Base-by-base conservation (phyloP, 1,140 invertebrate species). In the Caenorhabditis tropicalis region DNA sequence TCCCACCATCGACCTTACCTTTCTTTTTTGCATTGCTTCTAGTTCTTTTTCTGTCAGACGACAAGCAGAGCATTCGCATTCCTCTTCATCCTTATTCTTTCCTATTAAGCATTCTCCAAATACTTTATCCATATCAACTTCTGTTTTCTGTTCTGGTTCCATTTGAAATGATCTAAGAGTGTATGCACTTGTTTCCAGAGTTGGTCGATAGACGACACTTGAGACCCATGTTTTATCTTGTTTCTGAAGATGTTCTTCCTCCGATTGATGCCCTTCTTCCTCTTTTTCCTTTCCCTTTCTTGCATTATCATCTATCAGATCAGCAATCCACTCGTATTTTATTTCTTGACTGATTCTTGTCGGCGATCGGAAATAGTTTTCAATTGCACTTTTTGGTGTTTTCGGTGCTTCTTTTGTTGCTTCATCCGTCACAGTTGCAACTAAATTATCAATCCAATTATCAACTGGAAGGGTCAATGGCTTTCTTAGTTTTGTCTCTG, bases 281-380 rank as follows among this genome's bases (percentile, higher is more conserved):
- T 39, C 31, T 19, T 65, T 31, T 65, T 10, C 12, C 4, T 16
- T n/a, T 3, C 1, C 9, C 58, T 74, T 74, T 12, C 24, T 46
- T 24, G 3, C 36, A 24, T 43, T n/a, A 43, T 74, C 65, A 43
- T n/a, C 65, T 43, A 74, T 43, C 36, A 74, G 7, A 12, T 74
- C n/a, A 2, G 65, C 65, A 3, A 74, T 36, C 65, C 65, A 74
- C 15, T 74, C 65, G 27, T 74, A 74, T 24, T 74, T 74, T 7
- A 74, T 74, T n/a, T 74, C 65, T 24, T 74, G 65, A 46, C 65
- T 74, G 16, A 74, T 74, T 74, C 65, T 74, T 31, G 65, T 74
- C 43, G 65, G 65, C 27, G 65, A 74, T 74, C 33, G 33, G n/a
- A 36, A 74, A 24, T 74, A 74, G 65, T 74, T 24, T 21, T 33